Conservation (phyloP, 1,140 invertebrate species). For the Brachystomella parvula region DNA sequence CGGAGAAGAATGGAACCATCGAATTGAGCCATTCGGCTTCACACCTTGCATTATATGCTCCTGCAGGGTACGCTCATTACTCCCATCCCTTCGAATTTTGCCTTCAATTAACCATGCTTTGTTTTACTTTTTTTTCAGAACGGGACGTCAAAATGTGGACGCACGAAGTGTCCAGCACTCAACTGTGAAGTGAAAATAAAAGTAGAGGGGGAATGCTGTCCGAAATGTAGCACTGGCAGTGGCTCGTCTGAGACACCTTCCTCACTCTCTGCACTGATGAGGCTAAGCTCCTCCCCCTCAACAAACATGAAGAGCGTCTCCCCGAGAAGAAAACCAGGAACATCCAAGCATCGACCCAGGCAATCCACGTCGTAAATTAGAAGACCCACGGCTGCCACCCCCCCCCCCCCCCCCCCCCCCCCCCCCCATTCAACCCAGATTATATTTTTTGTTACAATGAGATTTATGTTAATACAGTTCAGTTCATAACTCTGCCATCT, state of each 20-base stretch:
- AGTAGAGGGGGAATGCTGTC: conserved; percentile 38
- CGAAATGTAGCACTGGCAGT: conserved; percentile 26
- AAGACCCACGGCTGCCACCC: too few relatives aligned
- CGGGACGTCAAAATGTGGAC: conserved; percentile 64
- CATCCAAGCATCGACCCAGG: conserved; percentile 28
- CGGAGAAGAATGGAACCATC: conserved; percentile 76
- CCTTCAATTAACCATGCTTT: too few relatives aligned
- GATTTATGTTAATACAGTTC: too few relatives aligned
- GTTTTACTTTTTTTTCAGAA: conserved; percentile 52
- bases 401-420: neutral
- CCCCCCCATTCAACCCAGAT: neutral
- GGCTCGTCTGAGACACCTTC: neutral
- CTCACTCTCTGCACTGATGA: neutral
- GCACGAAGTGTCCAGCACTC: conserved; percentile 61
- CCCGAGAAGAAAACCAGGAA: conserved; percentile 24
- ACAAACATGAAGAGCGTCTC: neutral
- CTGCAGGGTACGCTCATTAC: conserved; percentile 63
- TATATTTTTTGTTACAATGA: neutral
- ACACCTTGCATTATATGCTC: conserved; percentile 77
- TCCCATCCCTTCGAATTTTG: conserved; percentile 18
- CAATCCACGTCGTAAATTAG: too few relatives aligned
- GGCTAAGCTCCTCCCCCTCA: neutral
- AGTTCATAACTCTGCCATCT: too few relatives aligned
- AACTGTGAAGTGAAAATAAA: conserved; percentile 32
- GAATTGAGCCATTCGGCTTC: conserved; percentile 65